These are phyloP conservation scores for Sebastes hubbsi DNA, from an alignment of 2,797 vertebrate genomes.

Conservation along the genomic window DNA sequence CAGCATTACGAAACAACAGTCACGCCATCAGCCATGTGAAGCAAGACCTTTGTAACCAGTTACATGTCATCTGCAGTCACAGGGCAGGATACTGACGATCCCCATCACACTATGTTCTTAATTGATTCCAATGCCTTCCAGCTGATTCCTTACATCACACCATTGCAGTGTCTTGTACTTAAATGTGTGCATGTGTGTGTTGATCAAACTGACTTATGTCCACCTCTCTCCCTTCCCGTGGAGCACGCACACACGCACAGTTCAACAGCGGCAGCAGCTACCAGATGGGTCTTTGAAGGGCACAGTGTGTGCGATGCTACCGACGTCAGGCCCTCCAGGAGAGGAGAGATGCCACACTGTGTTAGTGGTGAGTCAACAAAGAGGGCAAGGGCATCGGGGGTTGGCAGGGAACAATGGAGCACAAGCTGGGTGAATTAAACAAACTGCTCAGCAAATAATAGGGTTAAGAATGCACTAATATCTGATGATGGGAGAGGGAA, in stretches of 20 bases:
- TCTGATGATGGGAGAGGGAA: not conserved
- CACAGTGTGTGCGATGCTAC: conserved; percentile 37
- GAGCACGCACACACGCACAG: not conserved
- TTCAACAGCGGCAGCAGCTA: conserved; percentile 37
- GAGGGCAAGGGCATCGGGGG: conserved; percentile 45
- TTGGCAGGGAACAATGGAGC: conserved; percentile 12
- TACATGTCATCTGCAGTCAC: conserved; percentile 33
- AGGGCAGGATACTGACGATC: not conserved
- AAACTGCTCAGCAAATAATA: not conserved
- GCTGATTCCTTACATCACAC: not conserved
- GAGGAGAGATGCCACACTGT: conserved; percentile 47
- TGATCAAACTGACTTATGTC: conserved; percentile 3
- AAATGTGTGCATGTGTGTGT: not conserved
- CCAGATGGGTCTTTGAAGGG: conserved; percentile 67
- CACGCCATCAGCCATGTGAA: conserved; percentile 29
- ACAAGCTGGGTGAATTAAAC: not conserved
- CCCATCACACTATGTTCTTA: not conserved
- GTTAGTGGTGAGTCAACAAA: conserved; percentile 56
- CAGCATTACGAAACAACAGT: conserved; percentile 30
- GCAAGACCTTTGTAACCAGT: conserved; percentile 1
- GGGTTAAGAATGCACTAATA: not conserved
- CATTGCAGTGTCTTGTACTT: not conserved
- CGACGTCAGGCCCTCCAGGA: conserved; percentile 58
- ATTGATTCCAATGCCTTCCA: not conserved
- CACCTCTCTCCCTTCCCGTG: not conserved